A percentile compares a stretch with the other conserved stretches of the same genome.
Conservation (phyloP, 53 echinoderm and acorn worm species). For the Actinopyga echinites region DNA sequence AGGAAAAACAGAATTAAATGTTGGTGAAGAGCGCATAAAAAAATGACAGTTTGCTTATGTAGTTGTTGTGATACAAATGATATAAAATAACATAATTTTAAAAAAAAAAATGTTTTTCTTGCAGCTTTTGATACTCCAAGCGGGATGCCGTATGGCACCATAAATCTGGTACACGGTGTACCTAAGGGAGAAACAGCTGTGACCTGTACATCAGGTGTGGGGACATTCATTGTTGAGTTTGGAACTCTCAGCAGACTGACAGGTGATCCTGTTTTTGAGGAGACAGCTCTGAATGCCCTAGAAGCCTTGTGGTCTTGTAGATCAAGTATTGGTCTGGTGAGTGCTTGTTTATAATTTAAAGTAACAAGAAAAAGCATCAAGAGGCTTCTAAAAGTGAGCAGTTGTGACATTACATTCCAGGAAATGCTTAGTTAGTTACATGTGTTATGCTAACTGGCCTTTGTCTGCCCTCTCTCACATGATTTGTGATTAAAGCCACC, state of each 20-base stretch:
- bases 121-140: slow-evolving; percentile 86
- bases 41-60: too few species aligned
- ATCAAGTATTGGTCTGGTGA: slow-evolving; percentile 86
- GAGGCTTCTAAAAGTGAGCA: not conserved
- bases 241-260: slow-evolving; percentile 91
- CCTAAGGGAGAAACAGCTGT: slow-evolving; percentile 83
- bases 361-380: not conserved
- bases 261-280: slow-evolving; percentile 87
- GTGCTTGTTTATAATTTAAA: not conserved
- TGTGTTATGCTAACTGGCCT: too few species aligned
- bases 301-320: slow-evolving; percentile 74
- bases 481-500: too few species aligned
- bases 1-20: too few species aligned
- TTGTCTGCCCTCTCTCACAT: too few species aligned
- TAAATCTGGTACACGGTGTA: slow-evolving; percentile 87
- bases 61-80: too few species aligned
- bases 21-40: too few species aligned
- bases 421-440: too few species aligned
- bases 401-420: too few species aligned
- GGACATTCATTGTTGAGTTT: slow-evolving; percentile 92
- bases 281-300: slow-evolving; percentile 77
- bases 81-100: not conserved
- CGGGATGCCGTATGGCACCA: slow-evolving; percentile 94
- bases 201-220: slow-evolving; percentile 92
- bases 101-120: not conserved